Evolutionary conservation across 2,113 vertebrate species (phyloP), one percentile per base, ranked within the genome.

Genomic region (Hydrochoerus hydrochaeris): DNA sequence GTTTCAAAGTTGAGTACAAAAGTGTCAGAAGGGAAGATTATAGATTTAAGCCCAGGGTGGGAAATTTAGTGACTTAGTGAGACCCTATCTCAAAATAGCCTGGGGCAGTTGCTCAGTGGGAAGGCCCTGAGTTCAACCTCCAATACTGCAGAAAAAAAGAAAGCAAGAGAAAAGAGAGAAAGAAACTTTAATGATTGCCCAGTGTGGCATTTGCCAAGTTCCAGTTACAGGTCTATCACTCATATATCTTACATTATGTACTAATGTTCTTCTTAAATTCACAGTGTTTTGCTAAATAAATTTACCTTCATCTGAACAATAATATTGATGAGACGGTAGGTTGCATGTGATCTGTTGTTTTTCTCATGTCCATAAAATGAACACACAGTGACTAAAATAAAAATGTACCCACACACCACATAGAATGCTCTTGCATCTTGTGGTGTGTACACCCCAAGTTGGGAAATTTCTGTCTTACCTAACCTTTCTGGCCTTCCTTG

Each of bases 211-310:
- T 95, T 96, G 90, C 58, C 52, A 71, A 63, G 20, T 75, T 91
- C 85, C 46, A 78, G 44, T 85, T 7, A 32, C 5, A 2, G 84
- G 24, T 65, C 24, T 63, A 2, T 77, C 3, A 1, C 52, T 82
- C 58, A 52, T 75, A 60, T 28, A 75, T 46, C 46, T 96, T 63
- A 63, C 13, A 41, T 32, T 73, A 80, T 90, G 82, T 86, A 78
- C 28, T 78, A 81, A 17, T 91, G 83, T 20, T 94, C 62, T 80
- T 84, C 93, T 78, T 90, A 86, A 87, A 52, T 81, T 82, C 80
- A 71, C 16, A 57, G 54, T 26, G 19, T 84, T 95, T 88, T 81
- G 19, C 57, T 85, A 96, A 96, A 88, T 96, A 88, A 91, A 93
- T 63, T 80, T 75, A 88, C 71, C n/a, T 69, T 91, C 71, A 85